These are phyloP conservation scores for Unio delphinus DNA, from an alignment of 2,888 invertebrate genomes.

Conservation along the genomic window DNA sequence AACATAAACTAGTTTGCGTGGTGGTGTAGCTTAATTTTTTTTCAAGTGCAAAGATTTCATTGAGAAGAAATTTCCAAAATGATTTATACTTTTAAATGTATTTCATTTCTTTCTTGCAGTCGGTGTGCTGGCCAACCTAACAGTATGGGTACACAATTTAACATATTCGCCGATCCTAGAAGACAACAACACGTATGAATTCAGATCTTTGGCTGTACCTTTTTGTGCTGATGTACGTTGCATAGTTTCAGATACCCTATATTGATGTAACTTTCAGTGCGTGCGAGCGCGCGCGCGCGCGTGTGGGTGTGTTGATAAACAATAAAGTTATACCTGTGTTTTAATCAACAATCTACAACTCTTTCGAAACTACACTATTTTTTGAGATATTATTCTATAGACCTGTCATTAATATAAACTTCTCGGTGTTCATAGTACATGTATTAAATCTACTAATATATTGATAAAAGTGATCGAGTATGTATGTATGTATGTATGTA, in stretches of 20 bases:
- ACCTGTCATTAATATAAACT: too few relatives aligned
- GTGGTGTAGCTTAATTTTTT: not conserved
- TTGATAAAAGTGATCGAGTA: too few relatives aligned
- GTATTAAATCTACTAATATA: too few relatives aligned
- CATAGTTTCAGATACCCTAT: not conserved
- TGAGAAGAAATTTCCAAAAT: not conserved
- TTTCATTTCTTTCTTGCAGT: constrained; percentile 22
- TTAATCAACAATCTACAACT: too few relatives aligned
- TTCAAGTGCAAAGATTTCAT: not conserved
- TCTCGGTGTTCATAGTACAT: too few relatives aligned
- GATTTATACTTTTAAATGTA: not conserved
- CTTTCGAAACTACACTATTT: too few relatives aligned
- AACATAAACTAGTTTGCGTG: not conserved
- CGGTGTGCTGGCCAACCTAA: constrained; percentile 40
- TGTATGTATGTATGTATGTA: too few relatives aligned
- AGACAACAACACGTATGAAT: constrained; percentile 28
- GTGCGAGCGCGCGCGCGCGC: too few relatives aligned
- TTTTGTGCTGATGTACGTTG: constrained; percentile 46
- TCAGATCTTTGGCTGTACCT: constrained; percentile 33
- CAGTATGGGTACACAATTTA: constrained; percentile 43
- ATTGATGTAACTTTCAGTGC: too few relatives aligned
- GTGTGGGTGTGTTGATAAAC: too few relatives aligned
- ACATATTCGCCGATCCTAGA: constrained; percentile 31
- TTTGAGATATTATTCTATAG: too few relatives aligned
- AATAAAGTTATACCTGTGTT: too few relatives aligned